These are phyloP conservation scores for Drosophila mayaguana DNA, from an alignment of 2,888 invertebrate species.

Conservation along the genomic window DNA sequence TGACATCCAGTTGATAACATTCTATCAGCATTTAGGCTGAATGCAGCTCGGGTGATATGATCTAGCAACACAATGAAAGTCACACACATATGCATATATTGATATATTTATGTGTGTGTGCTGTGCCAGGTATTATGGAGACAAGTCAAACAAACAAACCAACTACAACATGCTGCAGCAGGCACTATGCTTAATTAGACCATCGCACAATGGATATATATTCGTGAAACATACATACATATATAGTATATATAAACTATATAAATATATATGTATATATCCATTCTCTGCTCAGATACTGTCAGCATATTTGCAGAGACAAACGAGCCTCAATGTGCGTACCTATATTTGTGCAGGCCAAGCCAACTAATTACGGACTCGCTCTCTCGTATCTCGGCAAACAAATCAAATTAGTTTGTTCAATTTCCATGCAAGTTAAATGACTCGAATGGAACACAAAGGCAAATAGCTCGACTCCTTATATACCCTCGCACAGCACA, in stretches of 20 bases:
- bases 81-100: constrained; percentile 20
- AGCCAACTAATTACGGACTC: constrained; percentile 45
- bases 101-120: not conserved
- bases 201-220: constrained; percentile 7
- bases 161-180: constrained; percentile 2
- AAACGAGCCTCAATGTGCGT: not conserved
- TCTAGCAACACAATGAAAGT: constrained; percentile 43
- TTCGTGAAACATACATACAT: not conserved
- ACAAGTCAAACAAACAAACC: constrained; percentile 29
- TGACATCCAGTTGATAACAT: constrained; percentile 73
- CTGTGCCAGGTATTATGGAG: constrained; percentile 28
- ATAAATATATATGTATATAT: not conserved
- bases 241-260: not conserved
- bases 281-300: not conserved
- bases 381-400: constrained; percentile 42
- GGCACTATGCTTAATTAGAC: constrained; percentile 36
- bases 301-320: not conserved
- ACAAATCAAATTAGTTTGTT: constrained; percentile 63
- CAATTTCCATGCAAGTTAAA: constrained; percentile 37
- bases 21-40: constrained; percentile 62
- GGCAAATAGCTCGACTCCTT: not conserved
- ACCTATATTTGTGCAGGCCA: constrained; percentile 18
- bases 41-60: constrained; percentile 20
- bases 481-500: not conserved
- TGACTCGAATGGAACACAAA: constrained; percentile 23